Conservation (phyloP, 2,888 invertebrate genomes). For the Tenthredo amoena region DNA sequence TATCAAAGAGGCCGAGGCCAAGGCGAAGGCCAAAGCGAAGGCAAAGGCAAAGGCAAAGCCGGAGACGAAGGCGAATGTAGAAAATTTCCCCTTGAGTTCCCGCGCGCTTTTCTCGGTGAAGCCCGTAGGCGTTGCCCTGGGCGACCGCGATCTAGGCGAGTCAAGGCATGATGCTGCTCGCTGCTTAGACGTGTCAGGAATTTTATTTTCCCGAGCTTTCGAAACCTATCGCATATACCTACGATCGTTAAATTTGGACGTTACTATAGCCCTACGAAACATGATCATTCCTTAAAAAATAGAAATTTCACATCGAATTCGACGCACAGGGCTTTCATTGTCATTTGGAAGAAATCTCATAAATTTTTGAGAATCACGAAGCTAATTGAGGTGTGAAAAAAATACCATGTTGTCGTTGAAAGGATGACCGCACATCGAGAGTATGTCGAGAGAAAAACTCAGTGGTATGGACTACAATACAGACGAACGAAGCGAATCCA, state of each 20-base stretch:
- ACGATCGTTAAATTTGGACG: not conserved
- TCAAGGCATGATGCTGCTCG: constrained; percentile 21
- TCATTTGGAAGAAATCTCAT: constrained; percentile 28
- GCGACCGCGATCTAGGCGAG: constrained; percentile 5
- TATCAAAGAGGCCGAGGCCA: constrained; percentile 8
- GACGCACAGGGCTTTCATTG: constrained; percentile 57
- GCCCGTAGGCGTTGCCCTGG: constrained; percentile 19
- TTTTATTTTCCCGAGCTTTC: not conserved
- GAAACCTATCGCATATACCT: not conserved
- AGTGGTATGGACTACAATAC: not conserved
- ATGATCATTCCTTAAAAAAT: constrained; percentile 68
- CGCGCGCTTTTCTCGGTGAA: constrained; percentile 37
- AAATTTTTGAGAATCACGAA: not conserved
- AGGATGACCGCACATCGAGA: constrained; percentile 54
- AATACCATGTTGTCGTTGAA: not conserved
- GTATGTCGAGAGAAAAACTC: constrained; percentile 62
- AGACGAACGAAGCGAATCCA: not conserved
- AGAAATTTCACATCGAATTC: constrained; percentile 14
- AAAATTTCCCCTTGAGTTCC: constrained; percentile 17
- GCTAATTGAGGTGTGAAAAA: too few species aligned
- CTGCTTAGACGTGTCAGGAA: constrained; percentile 15
- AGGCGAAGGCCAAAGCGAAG: constrained; percentile 21
- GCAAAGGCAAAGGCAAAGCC: constrained; percentile 23
- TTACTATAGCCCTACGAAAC: constrained; percentile 64
- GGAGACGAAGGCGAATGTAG: constrained; percentile 14